Base-by-base conservation (phyloP, 2,797 vertebrate genomes). In the Hyperoplus lanceolatus region DNA sequence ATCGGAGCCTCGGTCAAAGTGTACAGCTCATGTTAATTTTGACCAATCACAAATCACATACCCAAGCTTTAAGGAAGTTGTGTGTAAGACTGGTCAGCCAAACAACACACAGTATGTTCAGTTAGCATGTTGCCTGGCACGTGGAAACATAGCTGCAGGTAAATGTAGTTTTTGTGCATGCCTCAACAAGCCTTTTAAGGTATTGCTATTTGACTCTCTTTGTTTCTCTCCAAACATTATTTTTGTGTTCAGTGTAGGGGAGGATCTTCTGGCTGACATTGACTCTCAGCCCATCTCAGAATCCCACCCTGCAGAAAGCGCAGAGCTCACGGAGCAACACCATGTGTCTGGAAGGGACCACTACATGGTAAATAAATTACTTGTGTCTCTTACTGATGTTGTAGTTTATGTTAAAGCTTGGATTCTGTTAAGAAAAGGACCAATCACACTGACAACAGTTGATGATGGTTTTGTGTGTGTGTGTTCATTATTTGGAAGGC, bases 181-280 rank as follows among this genome's bases (percentile, higher is more conserved):
- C 11, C 21, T 69, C 8, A 4, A 79, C 10, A 54, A 84, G 13
- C 12, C 9, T 21, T 16, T 5, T 56, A 16, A 8, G 4, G 4
- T 46, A 3, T 70, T 64, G 21, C 16, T 56, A 0, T 74, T 60
- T 72, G n/a, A 56, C 55, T 77, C 15, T 55, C 7, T 29, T 7
- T 77, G 70, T 75, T 49, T 79, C 13, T 70, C 38, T 15, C 15
- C 59, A 39, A 42, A 11, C 56, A 10, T 75, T 77, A n/a, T 82
- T 58, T n/a, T 29, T 85, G 42, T 69, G 29, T 72, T 85, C 75
- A 96, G 96, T 63, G 61, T 79, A 68, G 91, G 58, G 50, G 96
- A 96, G 6, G 93, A 95, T 53, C 82, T 94, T 16, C 83, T 94
- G 38, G 63, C 43, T 54, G 95, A 95, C 59, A 6, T 3, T 41